Evolutionary conservation across 2,888 invertebrate species (phyloP), one percentile per base, ranked within the genome.

Genomic region (Petrolisthes manimaculis): DNA sequence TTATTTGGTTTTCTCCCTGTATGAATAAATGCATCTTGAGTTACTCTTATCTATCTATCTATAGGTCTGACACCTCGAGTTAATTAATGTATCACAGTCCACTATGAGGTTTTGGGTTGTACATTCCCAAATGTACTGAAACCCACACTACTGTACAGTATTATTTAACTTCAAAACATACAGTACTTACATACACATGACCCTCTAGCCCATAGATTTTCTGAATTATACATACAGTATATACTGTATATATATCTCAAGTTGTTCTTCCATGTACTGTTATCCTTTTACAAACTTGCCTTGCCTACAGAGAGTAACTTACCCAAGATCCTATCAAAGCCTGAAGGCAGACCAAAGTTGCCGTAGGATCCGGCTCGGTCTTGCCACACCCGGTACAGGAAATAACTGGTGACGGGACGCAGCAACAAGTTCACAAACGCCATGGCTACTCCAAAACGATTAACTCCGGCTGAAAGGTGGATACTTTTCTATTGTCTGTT

Each of bases 321-420:
- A 90, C 90, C 90, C 83, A 91, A 86, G 55, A 91, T 81, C 21
- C 84, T 85, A 55, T 91, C 91, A 54, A 91, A 82, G n/a, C 89
- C 89, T 54, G 91, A 83, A 24, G 91, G 91, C 53, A 90, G 75
- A 12, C 88, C 88, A 37, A 86, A 91, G 21, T 81, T 86, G 1
- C 89, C 91, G 21, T 91, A 91, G 24, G 91, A 86, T 21, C 89
- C 91, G 75, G 91, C 88, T 55, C 91, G 77, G 54, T 91, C 91
- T 21, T 84, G 82, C 18, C 89, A 56, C 61, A 91, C 84, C 21
- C 86, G 77, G 56, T 91, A 89, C 61, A 91, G 85, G 51, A 89
- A 75, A 80, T 77, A 84, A 61, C 89, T 89, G 51, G 91, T 85
- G 37, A 91, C 24, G 4, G 89, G 89, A 54, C 91, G 80, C 67